Percentiles rank a stretch among this genome's conserved stretches.
Evolutionary conservation across 92 coral and sea anemone genomes (phyloP).

Genomic region (Porites rus): DNA sequence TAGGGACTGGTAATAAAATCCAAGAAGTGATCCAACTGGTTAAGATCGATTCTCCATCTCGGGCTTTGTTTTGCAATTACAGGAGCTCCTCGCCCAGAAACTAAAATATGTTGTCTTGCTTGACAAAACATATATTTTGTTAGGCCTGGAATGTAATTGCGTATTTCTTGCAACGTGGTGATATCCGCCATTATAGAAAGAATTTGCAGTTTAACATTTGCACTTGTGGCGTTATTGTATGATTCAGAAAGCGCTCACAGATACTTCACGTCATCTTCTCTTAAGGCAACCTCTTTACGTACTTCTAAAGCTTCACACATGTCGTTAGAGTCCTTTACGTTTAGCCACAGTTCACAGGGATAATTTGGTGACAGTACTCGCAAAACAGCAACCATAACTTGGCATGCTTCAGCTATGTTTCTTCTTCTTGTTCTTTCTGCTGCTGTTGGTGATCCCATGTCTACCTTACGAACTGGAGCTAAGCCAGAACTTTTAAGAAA

Average conservation of each 20-base stretch:
- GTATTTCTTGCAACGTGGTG: constrained; percentile 24
- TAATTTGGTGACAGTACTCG: constrained; percentile 9
- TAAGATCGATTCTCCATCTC: constrained; percentile 10
- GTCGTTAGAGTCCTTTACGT: constrained; percentile 4
- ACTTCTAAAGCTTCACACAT: constrained; percentile 15
- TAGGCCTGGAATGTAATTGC: constrained; percentile 24
- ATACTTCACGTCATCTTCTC: constrained; percentile 10
- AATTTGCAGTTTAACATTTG: constrained; percentile 28
- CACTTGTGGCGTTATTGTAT: constrained; percentile 46
- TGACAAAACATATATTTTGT: constrained; percentile 26
- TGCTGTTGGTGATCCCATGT: constrained; percentile 4
- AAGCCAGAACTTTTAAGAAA: constrained; percentile 4
- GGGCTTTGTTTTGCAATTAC: constrained; percentile 11
- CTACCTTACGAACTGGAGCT: constrained; percentile 11
- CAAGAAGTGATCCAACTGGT: constrained; percentile 58
- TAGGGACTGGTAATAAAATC: constrained; percentile 59
- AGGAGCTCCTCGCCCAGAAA: constrained; percentile 34
- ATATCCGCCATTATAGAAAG: constrained; percentile 50
- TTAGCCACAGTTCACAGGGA: constrained; percentile 2
- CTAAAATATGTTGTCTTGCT: constrained; percentile 33
- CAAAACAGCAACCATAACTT: constrained; percentile 16
- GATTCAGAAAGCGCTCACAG: constrained; percentile 49
- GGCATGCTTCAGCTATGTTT: constrained; percentile 1
- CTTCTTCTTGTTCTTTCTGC: constrained; percentile 18
- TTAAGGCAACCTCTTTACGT: background rate